Conservation (phyloP, 1,140 invertebrate species). For the Aphelinus certus region DNA sequence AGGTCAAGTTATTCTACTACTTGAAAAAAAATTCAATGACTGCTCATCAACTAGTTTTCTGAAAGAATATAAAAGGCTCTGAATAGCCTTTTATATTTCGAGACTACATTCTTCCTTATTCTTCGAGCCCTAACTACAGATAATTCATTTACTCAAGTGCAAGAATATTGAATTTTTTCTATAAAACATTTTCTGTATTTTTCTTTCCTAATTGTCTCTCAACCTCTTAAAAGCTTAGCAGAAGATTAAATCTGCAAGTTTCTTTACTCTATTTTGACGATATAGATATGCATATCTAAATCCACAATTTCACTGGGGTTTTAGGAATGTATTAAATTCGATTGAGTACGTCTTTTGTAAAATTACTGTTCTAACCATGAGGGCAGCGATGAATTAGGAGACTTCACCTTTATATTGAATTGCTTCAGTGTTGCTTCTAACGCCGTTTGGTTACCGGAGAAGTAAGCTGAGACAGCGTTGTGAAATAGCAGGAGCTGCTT, state of each 20-base stretch:
- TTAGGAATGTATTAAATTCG: slow-evolving; percentile 30
- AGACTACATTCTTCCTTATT: neutral
- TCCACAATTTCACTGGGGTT: slow-evolving; percentile 14
- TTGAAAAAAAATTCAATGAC: too few species aligned
- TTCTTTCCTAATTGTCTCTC: neutral
- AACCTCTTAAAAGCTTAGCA: neutral
- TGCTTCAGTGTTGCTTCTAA: slow-evolving; percentile 95
- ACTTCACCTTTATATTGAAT: slow-evolving; percentile 90
- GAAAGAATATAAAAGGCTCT: too few species aligned
- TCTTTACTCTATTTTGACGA: slow-evolving; percentile 2
- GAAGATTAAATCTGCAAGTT: slow-evolving; percentile 1
- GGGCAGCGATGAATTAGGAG: slow-evolving; percentile 76
- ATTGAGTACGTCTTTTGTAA: neutral
- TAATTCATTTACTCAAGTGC: slow-evolving; percentile 29
- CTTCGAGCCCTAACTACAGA: slow-evolving; percentile 27
- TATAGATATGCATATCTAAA: slow-evolving; percentile 33
- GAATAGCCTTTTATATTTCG: neutral
- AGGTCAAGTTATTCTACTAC: too few species aligned
- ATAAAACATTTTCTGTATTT: slow-evolving; percentile 32
- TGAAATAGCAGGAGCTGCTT: slow-evolving; percentile 95
- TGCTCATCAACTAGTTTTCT: too few species aligned
- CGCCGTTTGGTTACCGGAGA: slow-evolving; percentile 92
- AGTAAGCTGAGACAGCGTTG: slow-evolving; percentile 96
- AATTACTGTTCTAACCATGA: slow-evolving; percentile 82
- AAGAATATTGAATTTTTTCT: slow-evolving; percentile 34